Conservation (phyloP, 1,140 invertebrate species). For the Brachionus sp. region DNA sequence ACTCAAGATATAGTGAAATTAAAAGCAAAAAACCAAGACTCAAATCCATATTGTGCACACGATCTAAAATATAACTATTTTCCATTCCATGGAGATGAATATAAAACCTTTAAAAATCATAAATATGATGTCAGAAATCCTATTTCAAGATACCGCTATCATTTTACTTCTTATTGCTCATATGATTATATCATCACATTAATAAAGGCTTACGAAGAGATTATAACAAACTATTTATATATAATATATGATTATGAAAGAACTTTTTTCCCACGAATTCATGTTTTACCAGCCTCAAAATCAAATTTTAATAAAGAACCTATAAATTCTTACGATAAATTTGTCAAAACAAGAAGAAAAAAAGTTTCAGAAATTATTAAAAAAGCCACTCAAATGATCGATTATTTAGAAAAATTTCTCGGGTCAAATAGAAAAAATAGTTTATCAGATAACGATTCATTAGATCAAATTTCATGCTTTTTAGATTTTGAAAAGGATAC, state of each 20-base stretch:
- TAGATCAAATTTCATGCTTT: neutral
- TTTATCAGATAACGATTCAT: neutral
- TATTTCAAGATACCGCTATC: neutral
- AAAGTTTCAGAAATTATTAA: neutral
- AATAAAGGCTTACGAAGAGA: neutral
- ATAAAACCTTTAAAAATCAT: neutral
- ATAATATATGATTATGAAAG: neutral
- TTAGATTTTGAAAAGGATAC: neutral
- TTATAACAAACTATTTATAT: neutral
- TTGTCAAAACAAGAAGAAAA: neutral
- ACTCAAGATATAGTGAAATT: neutral
- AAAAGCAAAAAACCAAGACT: neutral
- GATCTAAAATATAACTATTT: too few species aligned
- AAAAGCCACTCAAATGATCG: neutral
- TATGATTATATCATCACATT: neutral
- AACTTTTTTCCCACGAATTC: neutral
- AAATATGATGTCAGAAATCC: neutral
- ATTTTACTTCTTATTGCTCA: neutral
- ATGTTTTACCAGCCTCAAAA: neutral
- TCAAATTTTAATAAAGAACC: neutral
- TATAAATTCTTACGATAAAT: neutral
- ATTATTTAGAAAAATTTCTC: neutral
- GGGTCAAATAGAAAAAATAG: neutral
- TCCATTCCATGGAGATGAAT: too few species aligned
- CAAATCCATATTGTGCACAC: neutral